These are phyloP conservation scores for Oreochromis grahami DNA, from an alignment of 2,797 vertebrate species.

Conservation along the genomic window DNA sequence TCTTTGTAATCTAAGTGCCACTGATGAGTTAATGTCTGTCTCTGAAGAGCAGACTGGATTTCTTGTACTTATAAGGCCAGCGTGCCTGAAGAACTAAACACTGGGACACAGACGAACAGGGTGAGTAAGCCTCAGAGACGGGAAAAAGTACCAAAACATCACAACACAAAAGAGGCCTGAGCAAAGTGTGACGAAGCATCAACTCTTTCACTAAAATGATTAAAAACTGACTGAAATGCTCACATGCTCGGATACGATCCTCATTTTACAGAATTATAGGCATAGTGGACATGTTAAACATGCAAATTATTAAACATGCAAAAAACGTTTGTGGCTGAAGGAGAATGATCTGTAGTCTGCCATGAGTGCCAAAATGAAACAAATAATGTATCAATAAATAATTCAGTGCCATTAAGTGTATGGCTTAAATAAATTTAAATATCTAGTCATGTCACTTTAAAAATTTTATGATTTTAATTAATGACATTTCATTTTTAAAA, in stretches of 20 bases:
- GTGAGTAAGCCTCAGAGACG: not conserved
- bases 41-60: constrained; percentile 3
- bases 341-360: not conserved
- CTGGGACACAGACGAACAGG: constrained; percentile 3
- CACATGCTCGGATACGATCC: not conserved
- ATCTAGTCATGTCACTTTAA: not conserved
- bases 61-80: constrained; percentile 70
- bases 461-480: not conserved
- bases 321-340: not conserved
- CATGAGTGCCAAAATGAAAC: not conserved
- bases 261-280: not conserved
- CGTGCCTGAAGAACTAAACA: constrained; percentile 36
- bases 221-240: not conserved
- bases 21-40: constrained; percentile 21
- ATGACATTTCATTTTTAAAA: accelerated
- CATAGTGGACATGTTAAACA: constrained; percentile 25
- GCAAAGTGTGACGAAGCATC: not conserved
- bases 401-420: not conserved
- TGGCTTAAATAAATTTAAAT: not conserved
- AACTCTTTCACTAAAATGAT: not conserved
- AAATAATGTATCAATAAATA: not conserved
- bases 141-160: not conserved
- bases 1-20: constrained; percentile 26
- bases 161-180: not conserved
- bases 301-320: constrained; percentile 1